Evolutionary conservation across 2,888 invertebrate species (phyloP), one percentile per base, ranked within the genome.

Genomic region (Theodoxus fluviatilis): DNA sequence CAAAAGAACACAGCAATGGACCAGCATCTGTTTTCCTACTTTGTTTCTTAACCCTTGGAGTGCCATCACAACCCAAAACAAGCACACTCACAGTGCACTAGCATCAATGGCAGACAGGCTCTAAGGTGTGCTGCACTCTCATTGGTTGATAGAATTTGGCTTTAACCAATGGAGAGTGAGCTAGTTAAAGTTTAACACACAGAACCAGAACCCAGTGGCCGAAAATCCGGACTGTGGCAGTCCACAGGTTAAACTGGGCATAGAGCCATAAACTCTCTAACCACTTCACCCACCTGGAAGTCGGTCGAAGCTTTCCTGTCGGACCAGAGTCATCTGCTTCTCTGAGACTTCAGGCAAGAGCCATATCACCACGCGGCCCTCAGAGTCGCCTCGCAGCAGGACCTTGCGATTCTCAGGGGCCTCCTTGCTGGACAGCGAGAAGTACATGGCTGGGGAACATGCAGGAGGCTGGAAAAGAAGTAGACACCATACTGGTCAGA

Each of bases 391-490:
- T 0, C 97, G 90, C 4, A 98, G 86, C 55, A 94, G 85, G 79
- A 94, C 90, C 74, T 93, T 89, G 6, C 69, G 71, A 31, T 49
- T 37, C 31, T 68, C 72, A 67, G 79, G 75, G 63, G 91, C 92
- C 28, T 92, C 92, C 2, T 91, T 90, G 4, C 81, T 77, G 18
- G 93, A 91, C 63, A 86, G 83, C 75, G 88, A 87, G 80, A 93
- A 92, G 65, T 93, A 91, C 93, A 95, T 94, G 0, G 96, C 94
- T 0, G 97, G 97, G 0, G 95, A 94, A 83, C 96, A 96, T 0
- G 94, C 94, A 0, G 96, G 89, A 0, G 93, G 91, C 93, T 94
- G 76, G 38, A 78, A n/a, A n/a, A n/a, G n/a, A n/a, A n/a, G n/a
- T n/a, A n/a, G n/a, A n/a, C n/a, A n/a, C n/a, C n/a, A n/a, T n/a